phyloP scores from a whole-genome alignment of 2,797 vertebrate genomes.

The Smutsia gigantea region DNA sequence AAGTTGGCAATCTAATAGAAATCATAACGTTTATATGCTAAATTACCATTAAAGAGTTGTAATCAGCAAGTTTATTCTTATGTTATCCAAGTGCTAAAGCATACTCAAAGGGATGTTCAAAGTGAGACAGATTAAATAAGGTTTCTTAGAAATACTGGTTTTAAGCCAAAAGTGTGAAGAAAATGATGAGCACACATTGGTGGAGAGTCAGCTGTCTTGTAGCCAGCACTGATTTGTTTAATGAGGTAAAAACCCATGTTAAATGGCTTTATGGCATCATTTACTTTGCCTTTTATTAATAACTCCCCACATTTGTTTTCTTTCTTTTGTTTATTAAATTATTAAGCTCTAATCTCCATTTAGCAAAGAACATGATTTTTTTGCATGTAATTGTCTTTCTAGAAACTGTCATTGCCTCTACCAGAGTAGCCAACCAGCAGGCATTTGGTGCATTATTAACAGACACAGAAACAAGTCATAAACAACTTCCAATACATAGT shows the following conservation, averaged over 20 bases:
- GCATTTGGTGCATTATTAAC: neutral
- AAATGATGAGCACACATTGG: neutral
- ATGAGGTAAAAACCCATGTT: neutral
- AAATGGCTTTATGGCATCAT: neutral
- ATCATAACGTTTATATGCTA: neutral
- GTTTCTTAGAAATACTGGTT: neutral
- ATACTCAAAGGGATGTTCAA: neutral
- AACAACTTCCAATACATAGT: neutral
- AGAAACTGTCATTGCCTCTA: neutral
- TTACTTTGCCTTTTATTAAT: neutral
- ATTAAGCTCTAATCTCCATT: neutral
- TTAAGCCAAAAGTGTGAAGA: neutral
- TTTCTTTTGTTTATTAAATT: neutral
- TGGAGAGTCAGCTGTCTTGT: neutral
- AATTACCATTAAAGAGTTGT: neutral
- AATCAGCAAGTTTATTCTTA: neutral
- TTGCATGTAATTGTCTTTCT: neutral
- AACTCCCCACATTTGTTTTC: neutral
- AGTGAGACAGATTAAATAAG: neutral
- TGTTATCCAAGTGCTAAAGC: neutral
- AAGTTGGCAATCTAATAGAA: neutral
- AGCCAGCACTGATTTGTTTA: neutral
- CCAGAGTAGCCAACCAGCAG: neutral
- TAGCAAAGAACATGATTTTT: neutral
- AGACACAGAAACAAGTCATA: neutral